Conservation (phyloP, 2,888 invertebrate genomes). For the Tethea ocularis region DNA sequence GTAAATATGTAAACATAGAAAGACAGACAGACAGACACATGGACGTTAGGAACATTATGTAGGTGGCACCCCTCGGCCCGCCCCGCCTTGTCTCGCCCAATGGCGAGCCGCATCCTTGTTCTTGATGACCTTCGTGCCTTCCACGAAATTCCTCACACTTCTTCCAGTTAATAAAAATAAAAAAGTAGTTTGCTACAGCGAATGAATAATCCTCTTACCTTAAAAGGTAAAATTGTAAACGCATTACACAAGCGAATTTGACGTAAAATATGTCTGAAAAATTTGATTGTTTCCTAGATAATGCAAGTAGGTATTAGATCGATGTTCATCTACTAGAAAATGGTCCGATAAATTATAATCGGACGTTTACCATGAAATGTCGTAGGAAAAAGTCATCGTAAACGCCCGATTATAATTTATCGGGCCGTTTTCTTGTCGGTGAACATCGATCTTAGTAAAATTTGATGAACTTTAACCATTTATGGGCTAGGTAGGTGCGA, state of each 20-base stretch:
- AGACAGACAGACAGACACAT: background rate
- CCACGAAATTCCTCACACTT: constrained; percentile 34
- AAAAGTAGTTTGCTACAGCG: constrained; percentile 41
- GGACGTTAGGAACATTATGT: constrained; percentile 14
- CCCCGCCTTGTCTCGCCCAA: constrained; percentile 58
- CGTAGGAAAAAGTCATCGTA: no score
- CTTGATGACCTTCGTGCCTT: constrained; percentile 39
- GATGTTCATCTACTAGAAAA: no score
- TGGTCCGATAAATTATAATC: no score
- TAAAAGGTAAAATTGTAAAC: constrained; percentile 4
- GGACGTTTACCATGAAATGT: no score
- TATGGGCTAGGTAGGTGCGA: no score
- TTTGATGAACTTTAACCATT: no score
- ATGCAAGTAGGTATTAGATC: no score
- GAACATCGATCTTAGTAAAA: no score
- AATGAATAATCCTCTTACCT: constrained; percentile 27
- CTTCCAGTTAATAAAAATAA: constrained; percentile 23
- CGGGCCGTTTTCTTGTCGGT: no score
- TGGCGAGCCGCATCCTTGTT: constrained; percentile 41
- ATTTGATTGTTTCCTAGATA: no score
- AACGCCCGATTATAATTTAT: no score
- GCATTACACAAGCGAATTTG: constrained; percentile 6
- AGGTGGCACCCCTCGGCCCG: constrained; percentile 42
- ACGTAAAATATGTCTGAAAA: background rate
- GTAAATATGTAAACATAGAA: background rate